These are phyloP conservation scores for Semaprochilodus insignis DNA, from an alignment of 2,797 vertebrate species.

Conservation along the genomic window DNA sequence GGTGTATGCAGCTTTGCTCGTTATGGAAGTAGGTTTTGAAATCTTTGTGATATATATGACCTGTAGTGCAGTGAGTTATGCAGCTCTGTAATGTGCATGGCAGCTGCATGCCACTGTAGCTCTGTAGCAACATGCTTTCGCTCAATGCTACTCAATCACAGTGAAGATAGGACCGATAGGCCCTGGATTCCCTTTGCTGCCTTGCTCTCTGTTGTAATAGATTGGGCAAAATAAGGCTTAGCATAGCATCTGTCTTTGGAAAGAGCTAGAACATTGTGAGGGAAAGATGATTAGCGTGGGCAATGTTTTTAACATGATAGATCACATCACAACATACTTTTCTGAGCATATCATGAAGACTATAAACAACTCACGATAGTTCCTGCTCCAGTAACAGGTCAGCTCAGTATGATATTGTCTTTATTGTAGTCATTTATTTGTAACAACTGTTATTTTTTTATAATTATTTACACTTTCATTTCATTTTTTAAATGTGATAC, in stretches of 20 bases:
- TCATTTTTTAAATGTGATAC: too few species aligned
- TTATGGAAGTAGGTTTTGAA: constrained; percentile 52
- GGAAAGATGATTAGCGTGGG: not conserved
- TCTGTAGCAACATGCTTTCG: constrained; percentile 55
- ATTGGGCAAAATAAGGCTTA: not conserved
- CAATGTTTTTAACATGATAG: not conserved
- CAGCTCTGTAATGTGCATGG: constrained; percentile 57
- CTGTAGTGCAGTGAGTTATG: constrained; percentile 72
- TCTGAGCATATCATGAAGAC: not conserved
- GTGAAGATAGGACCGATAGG: constrained; percentile 29
- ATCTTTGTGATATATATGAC: constrained; percentile 63
- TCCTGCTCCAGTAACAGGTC: too few species aligned
- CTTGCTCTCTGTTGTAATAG: constrained; percentile 1
- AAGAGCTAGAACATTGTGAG: not conserved
- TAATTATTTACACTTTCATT: too few species aligned
- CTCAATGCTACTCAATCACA: constrained; percentile 63
- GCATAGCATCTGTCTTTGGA: not conserved
- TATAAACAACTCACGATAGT: too few species aligned
- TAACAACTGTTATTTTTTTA: too few species aligned
- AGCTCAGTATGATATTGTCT: too few species aligned
- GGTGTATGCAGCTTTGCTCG: constrained; percentile 75
- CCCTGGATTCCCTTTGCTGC: constrained; percentile 24
- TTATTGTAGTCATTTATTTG: too few species aligned
- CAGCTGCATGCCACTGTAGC: constrained; percentile 57
- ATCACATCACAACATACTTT: too few species aligned